Base-by-base conservation (phyloP, 2,113 vertebrate species). In the Anthoscopus minutus region DNA sequence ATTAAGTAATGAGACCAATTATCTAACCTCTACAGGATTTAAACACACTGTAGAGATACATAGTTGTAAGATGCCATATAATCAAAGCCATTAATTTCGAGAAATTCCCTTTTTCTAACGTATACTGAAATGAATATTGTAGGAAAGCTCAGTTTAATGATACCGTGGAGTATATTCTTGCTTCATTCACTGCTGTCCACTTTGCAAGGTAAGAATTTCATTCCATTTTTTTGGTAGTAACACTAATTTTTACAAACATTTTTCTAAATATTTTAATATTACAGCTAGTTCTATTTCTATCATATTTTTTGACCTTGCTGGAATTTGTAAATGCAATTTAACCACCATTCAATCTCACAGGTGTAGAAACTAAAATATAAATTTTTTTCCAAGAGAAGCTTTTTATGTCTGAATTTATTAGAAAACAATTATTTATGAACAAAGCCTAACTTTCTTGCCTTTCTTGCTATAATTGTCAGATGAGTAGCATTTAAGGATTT, bases 101-200 rank as follows among this genome's bases (percentile, higher is more conserved):
- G 96, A 90, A 94, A 85, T 95, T 97, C 97, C 96, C 92, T 93
- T 80, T 93, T 97, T 95, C 98, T 98, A 98, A 98, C 95, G 91
- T 96, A 89, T 83, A 97, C 97, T 99, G 99, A 99, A 98, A 99
- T 99, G 99, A 99, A 98, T 97, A 97, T 98, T 97, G 98, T 98
- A 98, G 98, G 98, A 98, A 98, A 98, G 96, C 95, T 98, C 97
- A 98, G 98, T 98, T 98, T 98, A 96, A 98, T 99, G 99, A 98
- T 98, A 98, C 98, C 97, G 10, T 97, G 98, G 98, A 98, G 97
- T 96, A 79, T 96, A 92, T 98, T 99, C 92, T 98, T 98, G 94
- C 84, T 99, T 97, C 98, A 98, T 81, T 95, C 94, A 93, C 97
- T 99, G 93, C 97, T 99, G 76, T 97, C 98, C 93, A 96, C 98